Evolutionary conservation across 1,140 invertebrate species (phyloP).

Genomic region (Pantala flavescens): DNA sequence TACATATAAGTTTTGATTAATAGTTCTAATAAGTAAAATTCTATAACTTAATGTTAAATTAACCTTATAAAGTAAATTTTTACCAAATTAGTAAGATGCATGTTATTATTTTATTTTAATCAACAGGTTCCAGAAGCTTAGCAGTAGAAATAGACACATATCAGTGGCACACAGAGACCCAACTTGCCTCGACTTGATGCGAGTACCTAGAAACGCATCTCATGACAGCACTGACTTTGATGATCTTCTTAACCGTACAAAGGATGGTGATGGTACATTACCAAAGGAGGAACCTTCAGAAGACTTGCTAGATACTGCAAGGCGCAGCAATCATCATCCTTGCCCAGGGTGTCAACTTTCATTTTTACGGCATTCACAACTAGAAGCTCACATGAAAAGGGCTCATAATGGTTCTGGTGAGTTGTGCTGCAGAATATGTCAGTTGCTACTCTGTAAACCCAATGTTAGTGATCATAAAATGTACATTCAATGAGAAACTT

Average conservation of each 20-base stretch:
- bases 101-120: no score
- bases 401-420: neutral
- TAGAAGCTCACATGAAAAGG: neutral
- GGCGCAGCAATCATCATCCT: neutral
- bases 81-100: no score
- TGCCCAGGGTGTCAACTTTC: neutral
- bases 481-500: no score
- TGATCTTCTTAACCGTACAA: neutral
- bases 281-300: neutral
- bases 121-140: neutral
- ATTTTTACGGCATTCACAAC: neutral
- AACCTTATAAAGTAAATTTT: no score
- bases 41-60: no score
- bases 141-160: neutral
- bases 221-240: slow-evolving; percentile 1
- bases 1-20: no score
- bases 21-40: no score
- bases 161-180: neutral
- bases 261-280: neutral
- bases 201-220: neutral
- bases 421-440: neutral
- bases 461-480: no score
- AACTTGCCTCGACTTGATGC: neutral
- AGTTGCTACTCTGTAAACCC: no score
- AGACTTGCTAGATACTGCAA: neutral